These are phyloP conservation scores for Entomobrya proxima DNA, from an alignment of 2,888 invertebrate genomes.

Conservation along the genomic window DNA sequence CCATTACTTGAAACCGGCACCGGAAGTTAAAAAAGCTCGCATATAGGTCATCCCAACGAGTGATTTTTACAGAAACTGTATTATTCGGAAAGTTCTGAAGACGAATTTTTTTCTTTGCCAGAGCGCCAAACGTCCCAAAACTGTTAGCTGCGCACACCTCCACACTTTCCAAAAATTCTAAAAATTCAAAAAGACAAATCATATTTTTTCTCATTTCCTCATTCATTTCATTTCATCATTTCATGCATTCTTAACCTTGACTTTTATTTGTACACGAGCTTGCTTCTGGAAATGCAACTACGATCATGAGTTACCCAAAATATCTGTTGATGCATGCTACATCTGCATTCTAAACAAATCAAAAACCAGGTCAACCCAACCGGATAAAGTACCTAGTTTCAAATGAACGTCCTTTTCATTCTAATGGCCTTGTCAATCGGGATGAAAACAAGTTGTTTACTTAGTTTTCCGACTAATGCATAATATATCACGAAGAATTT, in stretches of 20 bases:
- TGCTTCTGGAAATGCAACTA: no score
- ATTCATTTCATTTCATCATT: not conserved
- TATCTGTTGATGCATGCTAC: no score
- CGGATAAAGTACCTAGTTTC: no score
- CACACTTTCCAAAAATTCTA: conserved; percentile 74
- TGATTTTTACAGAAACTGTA: conserved; percentile 73
- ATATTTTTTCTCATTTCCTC: not conserved
- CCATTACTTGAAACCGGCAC: conserved; percentile 73
- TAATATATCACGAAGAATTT: no score
- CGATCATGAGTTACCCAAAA: no score
- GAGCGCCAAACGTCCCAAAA: conserved; percentile 58
- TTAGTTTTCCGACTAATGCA: no score
- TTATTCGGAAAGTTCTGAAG: conserved; percentile 73
- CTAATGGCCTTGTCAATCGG: no score
- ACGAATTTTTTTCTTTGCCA: conserved; percentile 72
- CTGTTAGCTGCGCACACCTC: conserved; percentile 71
- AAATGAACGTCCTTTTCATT: no score
- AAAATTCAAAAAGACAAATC: not conserved
- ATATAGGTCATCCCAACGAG: conserved; percentile 73
- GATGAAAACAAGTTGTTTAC: no score
- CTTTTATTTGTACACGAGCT: no score
- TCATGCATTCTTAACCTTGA: not conserved
- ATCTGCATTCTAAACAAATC: no score
- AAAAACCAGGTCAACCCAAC: no score
- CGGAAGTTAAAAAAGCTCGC: conserved; percentile 70